Evolutionary conservation across 2,113 vertebrate genomes (phyloP), one percentile per base, ranked within the genome.

Genomic region (Elephantulus edwardii): DNA sequence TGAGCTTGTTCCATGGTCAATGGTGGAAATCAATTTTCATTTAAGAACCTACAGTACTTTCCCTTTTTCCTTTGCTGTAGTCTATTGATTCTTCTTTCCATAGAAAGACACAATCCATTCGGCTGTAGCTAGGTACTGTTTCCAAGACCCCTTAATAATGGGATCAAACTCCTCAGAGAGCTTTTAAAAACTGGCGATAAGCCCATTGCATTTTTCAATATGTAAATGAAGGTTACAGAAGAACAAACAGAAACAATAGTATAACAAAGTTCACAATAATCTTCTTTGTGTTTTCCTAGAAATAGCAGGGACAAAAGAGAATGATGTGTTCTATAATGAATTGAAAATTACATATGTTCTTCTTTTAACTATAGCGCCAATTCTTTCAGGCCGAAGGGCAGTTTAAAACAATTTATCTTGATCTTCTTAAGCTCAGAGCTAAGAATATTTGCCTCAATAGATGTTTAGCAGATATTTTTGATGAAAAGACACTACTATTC

Each of bases 21-120:
- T 94, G 92, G 95, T 92, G 66, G 92, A 95, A 97, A 97, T 97
- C 94, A 96, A 97, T 97, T 96, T 92, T 97, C 93, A 95, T 97
- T 97, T 97, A 96, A 95, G 92, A 97, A 95, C 79, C 56, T 95
- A 94, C 93, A 95, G 80, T 92, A 90, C 68, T 92, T 94, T 92
- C 74, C 86, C 17, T 92, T 96, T 96, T 94, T 91, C 88, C 89
- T 93, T 96, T 96, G 91, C 80, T 95, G 87, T 94, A 90, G 82
- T 86, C 80, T 96, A 97, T 96, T 64, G 96, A 96, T 96, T 94
- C 86, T 83, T 90, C 62, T 50, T 77, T 83, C 66, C 0, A 8
- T 78, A 80, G 77, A 95, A 94, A 95, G 86, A 89, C 40, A 14
- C 66, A 94, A 95, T 95, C 90, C 88, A 91, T 96, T 96, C 75